Evolutionary conservation across 2,797 vertebrate genomes (phyloP).

Genomic region (Acestrorhynchus altus): DNA sequence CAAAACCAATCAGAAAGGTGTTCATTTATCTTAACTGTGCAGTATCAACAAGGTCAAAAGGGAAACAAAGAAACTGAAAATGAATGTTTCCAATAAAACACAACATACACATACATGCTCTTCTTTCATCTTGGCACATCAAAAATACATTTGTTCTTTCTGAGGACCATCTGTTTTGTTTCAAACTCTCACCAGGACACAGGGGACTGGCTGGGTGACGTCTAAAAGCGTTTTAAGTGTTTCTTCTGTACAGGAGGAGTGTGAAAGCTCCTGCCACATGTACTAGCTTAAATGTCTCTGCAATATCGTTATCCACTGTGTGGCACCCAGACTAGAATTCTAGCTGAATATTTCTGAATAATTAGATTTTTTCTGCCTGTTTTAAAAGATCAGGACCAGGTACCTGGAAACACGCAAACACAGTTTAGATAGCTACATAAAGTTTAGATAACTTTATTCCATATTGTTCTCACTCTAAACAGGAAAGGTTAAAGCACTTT

Average conservation of each 20-base stretch:
- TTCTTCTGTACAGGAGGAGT: neutral
- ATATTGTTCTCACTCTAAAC: neutral
- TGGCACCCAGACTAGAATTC: neutral
- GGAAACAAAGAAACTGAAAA: too few species aligned
- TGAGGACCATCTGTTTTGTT: neutral
- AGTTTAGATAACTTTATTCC: neutral
- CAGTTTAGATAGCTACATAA: too few species aligned
- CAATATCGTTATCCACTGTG: neutral
- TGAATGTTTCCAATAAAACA: neutral
- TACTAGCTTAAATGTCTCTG: neutral
- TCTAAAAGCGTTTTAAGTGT: neutral
- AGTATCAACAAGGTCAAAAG: too few species aligned
- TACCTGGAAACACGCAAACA: too few species aligned
- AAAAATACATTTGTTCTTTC: neutral
- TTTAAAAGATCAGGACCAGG: neutral
- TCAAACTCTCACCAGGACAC: constrained; percentile 18
- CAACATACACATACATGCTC: neutral
- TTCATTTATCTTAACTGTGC: too few species aligned
- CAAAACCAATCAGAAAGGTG: too few species aligned
- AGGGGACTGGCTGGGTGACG: neutral
- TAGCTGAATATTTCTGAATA: neutral
- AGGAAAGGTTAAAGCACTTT: neutral
- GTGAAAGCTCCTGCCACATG: neutral
- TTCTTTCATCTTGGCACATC: neutral
- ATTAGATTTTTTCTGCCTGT: neutral